Evolutionary conservation across 1,140 invertebrate species (phyloP).

Genomic region (Bombus pascuorum): DNA sequence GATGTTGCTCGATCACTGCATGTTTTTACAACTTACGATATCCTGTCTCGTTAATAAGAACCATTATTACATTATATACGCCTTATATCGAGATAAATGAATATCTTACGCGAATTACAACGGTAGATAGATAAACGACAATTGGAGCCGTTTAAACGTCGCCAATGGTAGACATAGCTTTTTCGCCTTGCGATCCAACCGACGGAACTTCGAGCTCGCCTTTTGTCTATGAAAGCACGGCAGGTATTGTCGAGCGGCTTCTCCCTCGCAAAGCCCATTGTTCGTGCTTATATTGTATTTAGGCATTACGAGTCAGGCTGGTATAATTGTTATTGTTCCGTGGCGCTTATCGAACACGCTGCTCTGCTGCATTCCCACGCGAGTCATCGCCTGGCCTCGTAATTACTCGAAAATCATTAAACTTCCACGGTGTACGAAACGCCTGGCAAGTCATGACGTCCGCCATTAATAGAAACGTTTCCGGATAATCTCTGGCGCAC

Average conservation of each 20-base stretch:
- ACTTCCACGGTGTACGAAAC: constrained; percentile 54
- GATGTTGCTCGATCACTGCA: not conserved
- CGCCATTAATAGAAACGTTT: constrained; percentile 52
- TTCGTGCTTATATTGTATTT: constrained; percentile 72
- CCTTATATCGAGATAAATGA: not conserved
- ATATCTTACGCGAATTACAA: not conserved
- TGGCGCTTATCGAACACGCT: constrained; percentile 67
- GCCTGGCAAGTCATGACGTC: constrained; percentile 25
- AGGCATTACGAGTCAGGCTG: constrained; percentile 64
- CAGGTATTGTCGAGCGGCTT: constrained; percentile 56
- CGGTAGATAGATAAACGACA: not conserved
- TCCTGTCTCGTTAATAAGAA: not conserved
- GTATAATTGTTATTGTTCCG: constrained; percentile 73
- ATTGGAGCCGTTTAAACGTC: not conserved
- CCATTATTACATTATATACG: no score
- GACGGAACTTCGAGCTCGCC: constrained; percentile 54
- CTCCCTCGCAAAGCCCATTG: constrained; percentile 60
- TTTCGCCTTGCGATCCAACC: constrained; percentile 64
- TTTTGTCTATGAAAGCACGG: constrained; percentile 67
- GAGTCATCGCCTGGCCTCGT: constrained; percentile 65
- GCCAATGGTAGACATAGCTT: constrained; percentile 31
- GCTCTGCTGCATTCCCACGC: constrained; percentile 70
- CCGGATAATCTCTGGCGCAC: constrained; percentile 28
- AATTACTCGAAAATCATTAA: constrained; percentile 70
- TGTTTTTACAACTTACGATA: not conserved